Percentiles rank a stretch among this genome's conserved stretches.
Conservation (phyloP, 2,113 vertebrate species). For the Pontoporia blainvillei region DNA sequence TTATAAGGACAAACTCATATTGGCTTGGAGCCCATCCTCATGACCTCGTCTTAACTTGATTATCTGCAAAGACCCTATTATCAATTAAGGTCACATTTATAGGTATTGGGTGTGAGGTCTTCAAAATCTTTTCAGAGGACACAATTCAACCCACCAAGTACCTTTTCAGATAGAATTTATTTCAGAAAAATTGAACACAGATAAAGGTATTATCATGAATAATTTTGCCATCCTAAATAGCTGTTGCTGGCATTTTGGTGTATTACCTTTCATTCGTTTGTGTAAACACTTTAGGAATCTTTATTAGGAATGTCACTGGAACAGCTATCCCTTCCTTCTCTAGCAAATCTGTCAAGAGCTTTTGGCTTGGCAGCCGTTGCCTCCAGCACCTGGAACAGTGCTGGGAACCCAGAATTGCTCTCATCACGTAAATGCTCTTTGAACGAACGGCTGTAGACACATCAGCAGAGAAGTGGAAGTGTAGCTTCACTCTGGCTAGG, state of each 20-base stretch:
- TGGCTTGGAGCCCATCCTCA: background rate
- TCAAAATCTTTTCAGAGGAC: background rate
- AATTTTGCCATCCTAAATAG: background rate
- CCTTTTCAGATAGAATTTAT: background rate
- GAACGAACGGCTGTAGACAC: background rate
- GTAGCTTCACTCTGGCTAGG: background rate
- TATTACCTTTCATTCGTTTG: background rate
- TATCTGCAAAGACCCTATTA: background rate
- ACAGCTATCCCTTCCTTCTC: background rate
- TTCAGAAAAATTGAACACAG: background rate
- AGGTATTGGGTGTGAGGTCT: background rate
- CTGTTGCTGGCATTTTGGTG: background rate
- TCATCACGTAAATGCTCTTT: background rate
- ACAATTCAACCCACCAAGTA: background rate
- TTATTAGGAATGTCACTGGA: background rate
- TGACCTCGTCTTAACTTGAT: background rate
- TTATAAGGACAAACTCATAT: background rate
- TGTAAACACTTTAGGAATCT: background rate
- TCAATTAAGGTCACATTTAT: background rate
- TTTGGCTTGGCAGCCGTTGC: background rate
- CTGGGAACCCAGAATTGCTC: background rate
- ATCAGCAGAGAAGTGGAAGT: background rate
- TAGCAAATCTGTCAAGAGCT: background rate
- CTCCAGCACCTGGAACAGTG: background rate
- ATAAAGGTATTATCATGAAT: background rate